phyloP scores from a whole-genome alignment of 1,140 invertebrate species.

The Rhopalosiphum padi region DNA sequence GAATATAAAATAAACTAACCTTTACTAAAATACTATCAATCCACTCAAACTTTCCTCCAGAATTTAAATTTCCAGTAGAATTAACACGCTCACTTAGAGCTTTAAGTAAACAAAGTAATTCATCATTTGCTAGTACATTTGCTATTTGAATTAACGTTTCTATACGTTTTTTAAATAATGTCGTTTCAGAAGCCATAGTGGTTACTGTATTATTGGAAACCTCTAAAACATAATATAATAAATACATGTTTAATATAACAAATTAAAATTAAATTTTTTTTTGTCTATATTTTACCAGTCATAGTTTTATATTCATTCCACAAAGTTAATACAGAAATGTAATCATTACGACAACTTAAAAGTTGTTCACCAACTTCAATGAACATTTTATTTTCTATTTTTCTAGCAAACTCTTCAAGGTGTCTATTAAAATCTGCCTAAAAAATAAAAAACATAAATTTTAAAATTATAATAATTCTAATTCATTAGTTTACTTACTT shows the following conservation, averaged over 20 bases:
- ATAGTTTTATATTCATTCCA: constrained; percentile 56
- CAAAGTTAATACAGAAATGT: neutral
- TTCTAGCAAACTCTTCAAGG: constrained; percentile 49
- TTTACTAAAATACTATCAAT: constrained; percentile 93
- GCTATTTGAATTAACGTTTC: constrained; percentile 24
- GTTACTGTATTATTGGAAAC: constrained; percentile 4
- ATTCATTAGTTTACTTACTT: constrained; percentile 70
- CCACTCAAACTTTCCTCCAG: constrained; percentile 93
- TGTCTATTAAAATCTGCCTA: constrained; percentile 58
- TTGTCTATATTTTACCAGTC: constrained; percentile 37
- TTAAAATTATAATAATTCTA: neutral
- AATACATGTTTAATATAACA: neutral
- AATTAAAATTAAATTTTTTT: neutral
- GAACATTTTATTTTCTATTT: constrained; percentile 22
- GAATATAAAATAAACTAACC: constrained; percentile 64
- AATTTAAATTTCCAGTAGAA: constrained; percentile 57
- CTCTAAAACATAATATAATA: neutral
- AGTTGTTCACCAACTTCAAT: neutral
- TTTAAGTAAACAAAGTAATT: constrained; percentile 23
- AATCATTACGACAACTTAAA: neutral
- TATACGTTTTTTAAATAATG: constrained; percentile 55
- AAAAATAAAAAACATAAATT: neutral
- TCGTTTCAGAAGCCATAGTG: constrained; percentile 55
- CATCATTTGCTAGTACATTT: neutral
- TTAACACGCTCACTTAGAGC: constrained; percentile 10